Percentiles rank a stretch among this genome's conserved stretches.
These are phyloP conservation scores for Agrilus biguttatus DNA, from an alignment of 2,888 invertebrate species.

Conservation along the genomic window DNA sequence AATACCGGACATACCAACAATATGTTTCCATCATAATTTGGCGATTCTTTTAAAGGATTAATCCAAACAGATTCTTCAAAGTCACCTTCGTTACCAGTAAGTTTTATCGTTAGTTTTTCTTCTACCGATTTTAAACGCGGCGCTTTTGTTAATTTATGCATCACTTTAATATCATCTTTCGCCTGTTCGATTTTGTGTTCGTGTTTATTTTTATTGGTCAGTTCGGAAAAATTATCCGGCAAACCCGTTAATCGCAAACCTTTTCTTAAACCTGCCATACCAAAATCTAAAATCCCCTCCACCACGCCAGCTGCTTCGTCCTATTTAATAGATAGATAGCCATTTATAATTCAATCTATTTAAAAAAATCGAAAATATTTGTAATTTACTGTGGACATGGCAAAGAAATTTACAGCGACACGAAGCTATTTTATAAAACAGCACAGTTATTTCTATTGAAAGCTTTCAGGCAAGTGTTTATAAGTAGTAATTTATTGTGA, in stretches of 20 bases:
- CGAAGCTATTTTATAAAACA: background rate
- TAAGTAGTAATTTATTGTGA: no score
- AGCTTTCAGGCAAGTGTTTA: slow-evolving; percentile 1
- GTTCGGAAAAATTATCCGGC: slow-evolving; percentile 32
- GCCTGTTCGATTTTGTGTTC: slow-evolving; percentile 6
- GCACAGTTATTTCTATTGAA: background rate
- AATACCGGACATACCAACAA: slow-evolving; percentile 14
- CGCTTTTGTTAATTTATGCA: slow-evolving; percentile 12
- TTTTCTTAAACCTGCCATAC: slow-evolving; percentile 44
- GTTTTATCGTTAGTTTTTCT: slow-evolving; percentile 8
- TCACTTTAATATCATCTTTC: slow-evolving; percentile 5
- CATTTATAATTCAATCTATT: no score
- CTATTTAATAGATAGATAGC: slow-evolving; percentile 24
- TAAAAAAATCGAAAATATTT: no score
- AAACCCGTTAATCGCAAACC: slow-evolving; percentile 43
- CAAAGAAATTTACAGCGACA: no score
- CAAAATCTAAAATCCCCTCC: slow-evolving; percentile 47
- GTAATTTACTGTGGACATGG: no score
- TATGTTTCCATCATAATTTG: slow-evolving; percentile 23
- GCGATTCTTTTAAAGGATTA: slow-evolving; percentile 23
- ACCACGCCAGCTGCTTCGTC: slow-evolving; percentile 51
- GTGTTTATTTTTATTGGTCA: slow-evolving; percentile 7
- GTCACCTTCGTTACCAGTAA: slow-evolving; percentile 16
- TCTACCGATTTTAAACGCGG: slow-evolving; percentile 11
- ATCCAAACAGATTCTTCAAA: slow-evolving; percentile 24